A percentile compares a stretch with the other conserved stretches of the same genome.
Conservation (phyloP, 2,888 invertebrate genomes). For the Acanthacorydalis orientalis region DNA sequence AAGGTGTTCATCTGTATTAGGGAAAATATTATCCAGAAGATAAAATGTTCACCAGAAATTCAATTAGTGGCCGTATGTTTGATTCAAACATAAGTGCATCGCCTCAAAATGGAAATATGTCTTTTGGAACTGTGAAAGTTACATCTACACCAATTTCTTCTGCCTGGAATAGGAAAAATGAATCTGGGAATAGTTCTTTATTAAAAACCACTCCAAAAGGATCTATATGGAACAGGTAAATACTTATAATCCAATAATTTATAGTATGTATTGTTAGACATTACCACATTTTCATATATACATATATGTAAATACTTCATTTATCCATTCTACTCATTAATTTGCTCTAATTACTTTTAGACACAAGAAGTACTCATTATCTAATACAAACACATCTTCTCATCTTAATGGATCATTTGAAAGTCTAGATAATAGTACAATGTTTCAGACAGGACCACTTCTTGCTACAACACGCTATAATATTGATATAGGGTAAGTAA, state of each 20-base stretch:
- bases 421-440: no score
- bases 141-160: constrained; percentile 2
- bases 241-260: not conserved
- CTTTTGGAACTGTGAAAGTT: not conserved
- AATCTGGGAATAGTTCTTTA: not conserved
- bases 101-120: not conserved
- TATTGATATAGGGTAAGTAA: constrained; percentile 26
- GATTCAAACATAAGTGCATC: no score
- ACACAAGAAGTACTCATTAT: constrained; percentile 3
- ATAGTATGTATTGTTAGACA: not conserved
- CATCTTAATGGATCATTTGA: not conserved
- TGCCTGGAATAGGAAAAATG: not conserved
- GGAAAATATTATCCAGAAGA: no score
- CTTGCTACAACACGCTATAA: constrained; percentile 28
- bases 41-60: no score
- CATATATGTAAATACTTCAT: not conserved
- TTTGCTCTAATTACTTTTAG: not conserved
- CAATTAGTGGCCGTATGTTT: no score
- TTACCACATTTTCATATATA: not conserved
- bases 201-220: not conserved
- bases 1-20: no score
- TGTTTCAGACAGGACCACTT: constrained; percentile 22
- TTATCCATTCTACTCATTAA: not conserved
- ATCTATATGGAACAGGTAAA: no score
- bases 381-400: not conserved